Evolutionary conservation across 2,113 vertebrate species (phyloP), one percentile per base, ranked within the genome.

Genomic region (Boleophthalmus pectinirostris): DNA sequence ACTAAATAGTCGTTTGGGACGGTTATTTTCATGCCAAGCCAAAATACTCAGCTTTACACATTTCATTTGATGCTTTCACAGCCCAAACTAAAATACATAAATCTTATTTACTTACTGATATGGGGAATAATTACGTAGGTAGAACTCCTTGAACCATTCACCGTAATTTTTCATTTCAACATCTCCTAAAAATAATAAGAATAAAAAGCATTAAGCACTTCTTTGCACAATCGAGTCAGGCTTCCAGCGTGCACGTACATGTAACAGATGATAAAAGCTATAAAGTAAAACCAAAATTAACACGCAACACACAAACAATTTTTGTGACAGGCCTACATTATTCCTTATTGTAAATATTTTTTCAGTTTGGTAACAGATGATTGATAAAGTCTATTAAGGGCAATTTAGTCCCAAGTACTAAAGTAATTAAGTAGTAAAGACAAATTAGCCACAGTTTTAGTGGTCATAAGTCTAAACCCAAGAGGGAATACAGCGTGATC

Each of bases 201-300:
- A 81, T 69, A 33, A 33, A 63, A 20, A 70, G 58, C 76, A 78
- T 78, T 61, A 78, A 66, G 68, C 67, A 45, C 75, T 60, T 60
- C 33, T 51, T 35, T 29, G 29, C 29, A 29, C 29, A 29, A n/a
- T 38, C 35, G 9, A 38, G 10, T 43, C 38, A 10, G 7, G 38
- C 38, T 11, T 43, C 38, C 10, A 43, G 38, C 38, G 10, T 9
- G 10, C 38, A 43, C 38, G 1, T 43, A 10, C 38, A 11, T 43
- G 7, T 43, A 43, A 43, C 10, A 43, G 38, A 1, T 43, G 38
- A 43, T 10, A 43, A 43, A 1, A 10, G 38, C 38, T 43, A 15
- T 51, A 23, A 23, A 68, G 53, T 3, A 21, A 10, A 54, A 49
- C 47, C 14, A 6, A 16, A 49, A 3, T 49, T 16, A 16, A 49